A percentile compares a stretch with the other conserved stretches of the same genome.
These are phyloP conservation scores for Notodonta ziczac DNA, from an alignment of 2,888 invertebrate species.

Conservation along the genomic window DNA sequence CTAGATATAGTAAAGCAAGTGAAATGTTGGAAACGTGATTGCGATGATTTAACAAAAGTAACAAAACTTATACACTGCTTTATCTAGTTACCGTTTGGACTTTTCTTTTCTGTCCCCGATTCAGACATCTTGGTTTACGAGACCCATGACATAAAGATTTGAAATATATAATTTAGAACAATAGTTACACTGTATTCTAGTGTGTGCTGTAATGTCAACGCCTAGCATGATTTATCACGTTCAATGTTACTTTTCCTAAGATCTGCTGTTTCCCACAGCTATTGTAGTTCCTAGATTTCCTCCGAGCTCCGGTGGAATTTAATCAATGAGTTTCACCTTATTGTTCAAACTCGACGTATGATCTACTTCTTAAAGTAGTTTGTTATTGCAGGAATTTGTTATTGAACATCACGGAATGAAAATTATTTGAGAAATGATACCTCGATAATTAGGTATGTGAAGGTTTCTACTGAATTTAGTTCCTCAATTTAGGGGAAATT, in stretches of 20 bases:
- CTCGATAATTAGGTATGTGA: background rate
- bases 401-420: background rate
- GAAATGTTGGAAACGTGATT: constrained; percentile 25
- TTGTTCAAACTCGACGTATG: constrained; percentile 47
- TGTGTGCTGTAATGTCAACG: no score
- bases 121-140: background rate
- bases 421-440: background rate
- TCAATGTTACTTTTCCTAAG: constrained; percentile 1
- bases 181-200: background rate
- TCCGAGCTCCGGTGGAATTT: constrained; percentile 47
- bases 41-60: constrained; percentile 21
- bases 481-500: background rate
- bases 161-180: background rate
- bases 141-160: constrained; percentile 1
- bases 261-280: constrained; percentile 50
- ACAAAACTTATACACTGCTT: constrained; percentile 16
- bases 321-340: constrained; percentile 73
- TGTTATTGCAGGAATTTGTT: background rate
- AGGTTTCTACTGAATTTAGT: no score
- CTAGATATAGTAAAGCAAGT: constrained; percentile 16
- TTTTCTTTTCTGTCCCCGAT: constrained; percentile 13
- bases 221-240: no score
- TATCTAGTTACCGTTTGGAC: constrained; percentile 23
- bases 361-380: constrained; percentile 22
- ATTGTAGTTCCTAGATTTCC: constrained; percentile 59